Base-by-base conservation (phyloP, 2,888 invertebrate genomes). In the Euplagia quadripunctaria region DNA sequence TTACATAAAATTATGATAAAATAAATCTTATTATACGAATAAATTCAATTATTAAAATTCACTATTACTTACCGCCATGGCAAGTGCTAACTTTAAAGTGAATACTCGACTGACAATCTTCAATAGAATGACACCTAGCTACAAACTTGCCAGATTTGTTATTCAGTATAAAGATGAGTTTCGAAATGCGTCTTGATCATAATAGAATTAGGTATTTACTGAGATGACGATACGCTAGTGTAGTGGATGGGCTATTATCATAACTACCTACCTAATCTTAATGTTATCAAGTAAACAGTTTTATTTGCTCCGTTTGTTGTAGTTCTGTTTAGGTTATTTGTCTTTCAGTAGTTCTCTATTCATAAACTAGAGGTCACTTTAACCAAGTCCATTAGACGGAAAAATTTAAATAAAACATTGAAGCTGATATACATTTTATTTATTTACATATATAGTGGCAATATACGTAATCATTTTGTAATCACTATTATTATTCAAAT, bases 391-490 rank as follows among this genome's bases (percentile, higher is more conserved):
- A 8, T 42, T 49, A 49, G 17, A 12, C 0, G 11, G 64, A 52
- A 2, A 20, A 31, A 61, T 70, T 55, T 31, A 81, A 89, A 88
- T 87, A 75, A 91, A 89, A 88, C 85, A 89, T 85, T 83, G 76
- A 84, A 86, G 91, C 91, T 90, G 92, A 90, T 93, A 92, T 91
- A 92, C 90, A 89, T 89, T 87, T 89, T 88, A 87, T 94, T 93
- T 94, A 94, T 94, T 92, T 93, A 93, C 85, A 87, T 85, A 93
- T 91, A 87, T 87, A 86, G 86, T 89, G 87, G 84, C 85, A 88
- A 87, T 88, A 90, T 87, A 89, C 81, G 84, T 84, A 78, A 83
- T 83, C 84, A 80, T 82, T 74, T 82, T 77, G 75, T 87, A 81
- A 89, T 88, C 85, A 84, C 87, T 89, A 90, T 86, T 72, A 75